Evolutionary conservation across 2,888 invertebrate species (phyloP), one percentile per base, ranked within the genome.

Genomic region (Hydriomena furcata): DNA sequence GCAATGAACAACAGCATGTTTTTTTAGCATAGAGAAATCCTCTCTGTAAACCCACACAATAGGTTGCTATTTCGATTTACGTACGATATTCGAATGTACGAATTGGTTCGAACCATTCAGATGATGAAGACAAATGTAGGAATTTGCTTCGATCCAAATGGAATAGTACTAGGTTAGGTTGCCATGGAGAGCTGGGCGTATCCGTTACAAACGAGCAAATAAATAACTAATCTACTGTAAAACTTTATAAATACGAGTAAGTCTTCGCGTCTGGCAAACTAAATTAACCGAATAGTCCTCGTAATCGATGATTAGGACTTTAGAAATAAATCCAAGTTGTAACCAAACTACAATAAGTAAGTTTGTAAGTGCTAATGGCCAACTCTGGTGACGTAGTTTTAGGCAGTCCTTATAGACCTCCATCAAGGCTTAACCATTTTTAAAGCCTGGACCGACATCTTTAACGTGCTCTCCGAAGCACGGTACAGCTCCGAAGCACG

Each of bases 231-330:
- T 42, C 43, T 43, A 43, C 51, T 47, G 49, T 52, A 40, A 52
- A 43, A 54, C 43, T 52, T 41, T 43, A 34, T 45, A 52, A 35
- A 35, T 23, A 34, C 50, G 40, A 53, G 38, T 49, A 30, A 11
- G 42, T 20, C 11, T 37, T 17, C 17, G 17, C 4, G 6, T n/a
- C 30, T 24, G 20, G 6, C 40, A 35, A 27, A 41, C 24, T 32
- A 35, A 57, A 49, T 45, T 42, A 54, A 51, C 12, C 28, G 40
- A 40, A 34, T 38, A 54, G 50, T 50, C 42, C 38, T 11, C 36
- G 27, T 13, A 25, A 46, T 48, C 36, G 34, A 27, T 52, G 58
- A 60, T 58, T 52, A 60, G 48, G 54, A 50, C 53, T 51, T 27
- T 23, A 35, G 27, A 38, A 46, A 37, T 30, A 48, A 25, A 20